Percentiles rank a stretch among this genome's conserved stretches.
phyloP scores from a whole-genome alignment of 2,888 invertebrate species.

The Limnephilus rhombicus region DNA sequence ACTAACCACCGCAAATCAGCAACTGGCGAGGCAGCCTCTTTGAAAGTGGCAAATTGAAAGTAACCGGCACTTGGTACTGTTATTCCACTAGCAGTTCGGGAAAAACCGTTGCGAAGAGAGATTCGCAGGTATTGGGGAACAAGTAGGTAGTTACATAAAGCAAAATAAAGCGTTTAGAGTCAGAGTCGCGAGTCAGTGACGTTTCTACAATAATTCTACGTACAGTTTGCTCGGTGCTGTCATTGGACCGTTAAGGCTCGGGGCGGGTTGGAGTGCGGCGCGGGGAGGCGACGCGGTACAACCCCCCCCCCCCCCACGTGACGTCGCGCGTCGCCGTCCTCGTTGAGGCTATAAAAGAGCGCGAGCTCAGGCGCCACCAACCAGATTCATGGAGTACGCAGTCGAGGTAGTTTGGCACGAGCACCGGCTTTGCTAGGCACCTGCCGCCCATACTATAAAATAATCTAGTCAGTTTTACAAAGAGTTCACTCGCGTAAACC shows the following conservation, averaged over 20 bases:
- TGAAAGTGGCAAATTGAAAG: constrained; percentile 44
- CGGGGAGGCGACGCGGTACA: constrained; percentile 20
- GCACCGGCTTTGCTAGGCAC: constrained; percentile 80
- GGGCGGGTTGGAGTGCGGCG: constrained; percentile 41
- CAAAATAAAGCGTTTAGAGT: constrained; percentile 54
- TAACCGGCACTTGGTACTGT: constrained; percentile 17
- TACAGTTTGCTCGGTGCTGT: constrained; percentile 52
- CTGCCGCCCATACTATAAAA: constrained; percentile 77
- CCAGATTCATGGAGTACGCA: constrained; percentile 80
- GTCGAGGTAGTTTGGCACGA: constrained; percentile 81
- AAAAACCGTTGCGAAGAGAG: constrained; percentile 45
- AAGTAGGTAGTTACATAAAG: constrained; percentile 53
- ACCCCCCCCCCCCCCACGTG: constrained; percentile 34
- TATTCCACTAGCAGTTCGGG: constrained; percentile 37
- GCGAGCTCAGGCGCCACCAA: constrained; percentile 74
- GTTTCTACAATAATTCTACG: constrained; percentile 60
- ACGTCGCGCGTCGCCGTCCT: constrained; percentile 65
- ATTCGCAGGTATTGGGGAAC: constrained; percentile 40
- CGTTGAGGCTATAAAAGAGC: constrained; percentile 75
- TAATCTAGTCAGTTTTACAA: constrained; percentile 76
- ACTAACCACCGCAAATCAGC: background rate
- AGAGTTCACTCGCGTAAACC: constrained; percentile 70
- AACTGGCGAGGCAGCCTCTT: background rate
- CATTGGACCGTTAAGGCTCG: constrained; percentile 63
- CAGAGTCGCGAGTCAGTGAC: constrained; percentile 52